A percentile compares a stretch with the other conserved stretches of the same genome.
Evolutionary conservation across 1,140 invertebrate species (phyloP).

Genomic region (Drosophila guanche): DNA sequence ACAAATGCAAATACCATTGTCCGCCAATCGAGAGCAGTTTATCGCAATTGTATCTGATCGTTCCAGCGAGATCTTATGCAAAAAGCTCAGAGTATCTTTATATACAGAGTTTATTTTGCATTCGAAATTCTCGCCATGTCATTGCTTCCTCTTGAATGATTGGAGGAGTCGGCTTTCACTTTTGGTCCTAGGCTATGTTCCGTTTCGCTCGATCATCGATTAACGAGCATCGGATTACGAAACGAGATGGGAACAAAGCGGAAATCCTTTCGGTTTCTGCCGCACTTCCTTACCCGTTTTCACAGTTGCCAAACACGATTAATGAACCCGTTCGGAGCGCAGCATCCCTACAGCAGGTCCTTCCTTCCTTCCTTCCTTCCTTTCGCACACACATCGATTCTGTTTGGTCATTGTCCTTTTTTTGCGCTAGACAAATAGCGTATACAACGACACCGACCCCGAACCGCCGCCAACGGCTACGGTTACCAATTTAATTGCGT

Average conservation of each 20-base stretch:
- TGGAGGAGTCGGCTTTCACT: slow-evolving; percentile 64
- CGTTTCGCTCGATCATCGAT: slow-evolving; percentile 42
- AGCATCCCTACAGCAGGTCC: slow-evolving; percentile 45
- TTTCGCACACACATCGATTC: slow-evolving; percentile 31
- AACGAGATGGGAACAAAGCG: slow-evolving; percentile 31
- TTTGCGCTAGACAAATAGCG: slow-evolving; percentile 71
- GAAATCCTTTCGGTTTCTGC: slow-evolving; percentile 80
- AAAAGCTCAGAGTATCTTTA: too few relatives aligned
- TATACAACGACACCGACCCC: too few relatives aligned
- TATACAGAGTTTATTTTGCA: not conserved
- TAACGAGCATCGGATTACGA: slow-evolving; percentile 60
- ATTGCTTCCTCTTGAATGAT: not conserved
- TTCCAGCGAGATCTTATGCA: too few relatives aligned
- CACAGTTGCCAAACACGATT: slow-evolving; percentile 68
- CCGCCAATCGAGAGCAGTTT: slow-evolving; percentile 51
- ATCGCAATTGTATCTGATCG: slow-evolving; percentile 23
- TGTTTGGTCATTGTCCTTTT: slow-evolving; percentile 77
- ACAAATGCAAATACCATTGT: slow-evolving; percentile 78
- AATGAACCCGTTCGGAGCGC: slow-evolving; percentile 54
- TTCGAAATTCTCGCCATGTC: not conserved
- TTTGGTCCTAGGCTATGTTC: slow-evolving; percentile 57
- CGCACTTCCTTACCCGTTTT: slow-evolving; percentile 51
- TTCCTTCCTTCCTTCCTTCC: not conserved
- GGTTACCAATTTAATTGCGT: slow-evolving; percentile 37
- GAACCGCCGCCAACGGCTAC: slow-evolving; percentile 16